Percentiles rank a stretch among this genome's conserved stretches.
phyloP scores from a whole-genome alignment of 2,113 vertebrate genomes.

The Monarcha castaneiventris region DNA sequence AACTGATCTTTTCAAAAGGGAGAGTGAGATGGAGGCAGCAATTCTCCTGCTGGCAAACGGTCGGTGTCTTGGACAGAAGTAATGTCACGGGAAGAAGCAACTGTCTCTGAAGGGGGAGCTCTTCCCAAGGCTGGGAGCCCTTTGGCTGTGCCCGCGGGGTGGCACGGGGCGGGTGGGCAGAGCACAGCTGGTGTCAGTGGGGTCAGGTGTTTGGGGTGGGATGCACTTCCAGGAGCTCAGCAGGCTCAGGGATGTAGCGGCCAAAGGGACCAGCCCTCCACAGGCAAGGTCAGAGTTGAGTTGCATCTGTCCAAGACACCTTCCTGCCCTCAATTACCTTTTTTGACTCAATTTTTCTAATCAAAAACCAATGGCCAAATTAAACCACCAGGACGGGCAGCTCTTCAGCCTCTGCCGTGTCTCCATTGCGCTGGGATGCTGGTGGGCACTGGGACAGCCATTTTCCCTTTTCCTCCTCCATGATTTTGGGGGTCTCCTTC shows the following conservation, averaged over 20 bases:
- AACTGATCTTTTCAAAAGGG: slow-evolving; percentile 67
- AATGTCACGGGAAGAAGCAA: accelerated
- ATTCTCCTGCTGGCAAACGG: neutral
- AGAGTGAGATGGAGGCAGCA: slow-evolving; percentile 61
- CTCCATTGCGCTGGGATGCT: neutral
- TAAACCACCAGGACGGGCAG: neutral
- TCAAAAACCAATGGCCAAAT: neutral
- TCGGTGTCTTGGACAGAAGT: slow-evolving; percentile 11
- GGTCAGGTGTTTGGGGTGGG: neutral
- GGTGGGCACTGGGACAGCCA: neutral
- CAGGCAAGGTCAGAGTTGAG: neutral
- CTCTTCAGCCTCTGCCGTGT: neutral
- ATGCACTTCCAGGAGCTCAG: neutral
- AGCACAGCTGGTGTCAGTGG: neutral
- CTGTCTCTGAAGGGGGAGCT: neutral
- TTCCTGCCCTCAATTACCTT: neutral
- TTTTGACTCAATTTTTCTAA: neutral
- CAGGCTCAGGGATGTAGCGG: neutral
- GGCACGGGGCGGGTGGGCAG: accelerated
- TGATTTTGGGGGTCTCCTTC: neutral
- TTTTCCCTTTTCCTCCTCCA: neutral
- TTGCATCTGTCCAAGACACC: slow-evolving; percentile 24
- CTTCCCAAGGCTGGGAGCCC: neutral
- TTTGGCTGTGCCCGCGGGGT: neutral
- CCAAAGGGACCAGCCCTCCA: neutral